Evolutionary conservation across 2,113 vertebrate species (phyloP).

Genomic region (Oncorhynchus clarkii): DNA sequence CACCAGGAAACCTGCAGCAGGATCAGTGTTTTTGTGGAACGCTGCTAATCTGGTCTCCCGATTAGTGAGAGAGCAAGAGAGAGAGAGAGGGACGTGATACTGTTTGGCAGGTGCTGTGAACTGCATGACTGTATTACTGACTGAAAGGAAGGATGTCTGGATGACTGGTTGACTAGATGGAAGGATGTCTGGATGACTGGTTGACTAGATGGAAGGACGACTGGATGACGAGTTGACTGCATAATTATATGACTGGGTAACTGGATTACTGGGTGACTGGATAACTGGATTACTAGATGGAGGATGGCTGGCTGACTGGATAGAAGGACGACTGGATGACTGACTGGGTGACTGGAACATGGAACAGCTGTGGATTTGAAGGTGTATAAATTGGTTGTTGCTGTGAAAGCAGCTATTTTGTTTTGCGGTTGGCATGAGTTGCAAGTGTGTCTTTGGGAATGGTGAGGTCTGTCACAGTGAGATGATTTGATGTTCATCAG

Average conservation of each 20-base stretch:
- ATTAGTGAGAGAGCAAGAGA: constrained; percentile 19
- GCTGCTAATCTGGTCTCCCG: constrained; percentile 2
- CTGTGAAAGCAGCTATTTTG: constrained; percentile 12
- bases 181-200: constrained; percentile 16
- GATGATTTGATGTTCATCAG: constrained; percentile 32
- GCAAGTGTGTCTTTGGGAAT: constrained; percentile 1
- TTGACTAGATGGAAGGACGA: too few species aligned
- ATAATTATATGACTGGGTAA: too few species aligned
- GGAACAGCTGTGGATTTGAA: not conserved
- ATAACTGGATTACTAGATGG: too few species aligned
- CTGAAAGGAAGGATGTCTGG: constrained; percentile 33
- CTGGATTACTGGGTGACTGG: too few species aligned
- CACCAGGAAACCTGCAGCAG: not conserved
- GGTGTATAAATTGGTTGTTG: not conserved
- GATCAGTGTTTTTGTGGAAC: constrained; percentile 42
- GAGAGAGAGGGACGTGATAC: constrained; percentile 47
- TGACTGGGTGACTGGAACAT: too few species aligned
- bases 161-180: not conserved
- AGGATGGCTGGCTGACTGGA: too few species aligned
- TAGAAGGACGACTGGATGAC: too few species aligned
- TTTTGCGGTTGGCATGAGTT: not conserved
- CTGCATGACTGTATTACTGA: constrained; percentile 27
- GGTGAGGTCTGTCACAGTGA: constrained; percentile 7
- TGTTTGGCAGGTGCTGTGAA: constrained; percentile 59
- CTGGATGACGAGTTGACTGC: too few species aligned